These are phyloP conservation scores for Dioctria rufipes DNA, from an alignment of 2,888 invertebrate genomes.

Conservation along the genomic window DNA sequence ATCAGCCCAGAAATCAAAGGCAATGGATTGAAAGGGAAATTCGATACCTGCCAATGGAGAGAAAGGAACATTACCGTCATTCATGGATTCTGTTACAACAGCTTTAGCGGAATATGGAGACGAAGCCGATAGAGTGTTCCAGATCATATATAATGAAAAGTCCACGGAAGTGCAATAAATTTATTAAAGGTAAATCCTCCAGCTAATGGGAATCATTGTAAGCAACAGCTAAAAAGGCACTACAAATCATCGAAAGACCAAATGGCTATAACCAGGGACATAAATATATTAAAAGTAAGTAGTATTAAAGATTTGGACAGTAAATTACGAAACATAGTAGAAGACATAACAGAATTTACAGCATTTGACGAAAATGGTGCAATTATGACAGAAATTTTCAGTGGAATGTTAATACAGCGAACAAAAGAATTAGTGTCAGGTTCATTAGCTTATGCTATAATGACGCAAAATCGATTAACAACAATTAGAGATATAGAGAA, in stretches of 20 bases:
- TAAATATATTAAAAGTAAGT: constrained; percentile 28
- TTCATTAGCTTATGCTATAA: no score
- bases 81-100: background rate
- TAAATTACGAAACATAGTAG: constrained; percentile 53
- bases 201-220: constrained; percentile 2
- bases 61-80: constrained; percentile 32
- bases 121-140: background rate
- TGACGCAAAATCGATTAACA: no score
- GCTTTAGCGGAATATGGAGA: background rate
- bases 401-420: no score
- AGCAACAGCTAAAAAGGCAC: background rate
- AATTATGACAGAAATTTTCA: no score
- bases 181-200: background rate
- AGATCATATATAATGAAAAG: background rate
- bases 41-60: background rate
- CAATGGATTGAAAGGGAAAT: constrained; percentile 4
- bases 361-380: no score
- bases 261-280: constrained; percentile 9
- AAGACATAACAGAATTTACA: no score
- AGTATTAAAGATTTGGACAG: constrained; percentile 51
- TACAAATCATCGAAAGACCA: constrained; percentile 22
- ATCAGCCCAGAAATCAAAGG: constrained; percentile 11
- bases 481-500: no score
- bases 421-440: no score
- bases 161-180: background rate